A percentile compares a stretch with the other conserved stretches of the same genome.
These are phyloP conservation scores for Carapus acus DNA, from an alignment of 2,797 vertebrate genomes.

Conservation along the genomic window DNA sequence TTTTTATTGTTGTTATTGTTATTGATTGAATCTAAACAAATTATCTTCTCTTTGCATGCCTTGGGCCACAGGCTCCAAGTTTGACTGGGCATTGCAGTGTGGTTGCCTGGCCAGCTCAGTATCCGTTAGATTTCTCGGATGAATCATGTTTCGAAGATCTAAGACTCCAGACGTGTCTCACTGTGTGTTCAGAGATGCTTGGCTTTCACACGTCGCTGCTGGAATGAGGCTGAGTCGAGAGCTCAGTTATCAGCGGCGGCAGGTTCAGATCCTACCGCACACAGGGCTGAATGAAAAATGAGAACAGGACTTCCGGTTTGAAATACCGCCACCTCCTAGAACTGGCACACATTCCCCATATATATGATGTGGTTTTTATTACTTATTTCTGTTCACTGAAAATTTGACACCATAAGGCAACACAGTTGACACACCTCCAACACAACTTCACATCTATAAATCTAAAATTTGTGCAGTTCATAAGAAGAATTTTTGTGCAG, in stretches of 20 bases:
- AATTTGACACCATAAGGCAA: no score
- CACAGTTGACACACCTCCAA: no score
- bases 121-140: slow-evolving; percentile 54
- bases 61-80: slow-evolving; percentile 12
- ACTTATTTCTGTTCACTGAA: no score
- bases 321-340: background rate
- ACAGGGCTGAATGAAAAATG: slow-evolving; percentile 14
- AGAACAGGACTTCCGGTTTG: slow-evolving; percentile 18
- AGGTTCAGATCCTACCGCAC: slow-evolving; percentile 30
- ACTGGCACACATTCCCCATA: no score
- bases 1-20: no score
- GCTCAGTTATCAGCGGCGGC: slow-evolving; percentile 48
- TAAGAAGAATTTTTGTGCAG: background rate
- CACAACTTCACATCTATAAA: no score
- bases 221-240: slow-evolving; percentile 60
- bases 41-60: background rate
- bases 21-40: no score
- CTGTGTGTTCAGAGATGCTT: slow-evolving; percentile 60
- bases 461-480: background rate
- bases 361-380: no score
- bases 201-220: slow-evolving; percentile 63
- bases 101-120: slow-evolving; percentile 30
- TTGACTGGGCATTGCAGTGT: slow-evolving; percentile 45
- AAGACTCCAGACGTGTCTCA: slow-evolving; percentile 48
- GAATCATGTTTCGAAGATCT: slow-evolving; percentile 65